Evolutionary conservation across 2,113 vertebrate genomes (phyloP).

Genomic region (Ctenomys sociabilis): DNA sequence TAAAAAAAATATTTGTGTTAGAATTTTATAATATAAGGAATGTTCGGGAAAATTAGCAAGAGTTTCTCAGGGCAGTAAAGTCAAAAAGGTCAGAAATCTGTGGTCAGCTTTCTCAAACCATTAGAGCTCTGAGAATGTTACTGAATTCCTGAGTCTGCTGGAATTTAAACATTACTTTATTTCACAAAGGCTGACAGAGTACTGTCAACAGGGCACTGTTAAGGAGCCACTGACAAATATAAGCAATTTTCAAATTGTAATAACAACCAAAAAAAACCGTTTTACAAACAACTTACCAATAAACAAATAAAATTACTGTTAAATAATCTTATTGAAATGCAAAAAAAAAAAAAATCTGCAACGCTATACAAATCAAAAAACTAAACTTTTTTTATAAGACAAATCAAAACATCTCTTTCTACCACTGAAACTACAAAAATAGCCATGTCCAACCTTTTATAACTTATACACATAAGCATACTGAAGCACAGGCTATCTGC

Average conservation of each 20-base stretch:
- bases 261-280: neutral
- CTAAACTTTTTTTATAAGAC: conserved; percentile 22
- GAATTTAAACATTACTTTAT: neutral
- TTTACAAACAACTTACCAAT: neutral
- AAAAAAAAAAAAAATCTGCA: conserved; percentile 14
- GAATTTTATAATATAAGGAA: neutral
- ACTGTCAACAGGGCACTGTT: neutral
- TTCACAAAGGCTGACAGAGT: neutral
- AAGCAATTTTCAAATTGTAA: neutral
- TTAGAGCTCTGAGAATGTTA: neutral
- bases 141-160: neutral
- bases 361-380: neutral
- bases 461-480: neutral
- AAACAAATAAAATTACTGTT: neutral
- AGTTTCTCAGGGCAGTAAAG: neutral
- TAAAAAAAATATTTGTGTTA: neutral
- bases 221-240: neutral
- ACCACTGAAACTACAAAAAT: conserved; percentile 13
- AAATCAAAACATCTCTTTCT: conserved; percentile 41
- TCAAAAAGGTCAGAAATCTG: neutral
- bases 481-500: neutral
- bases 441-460: neutral
- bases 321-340: neutral
- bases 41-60: neutral
- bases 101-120: neutral